phyloP scores from a whole-genome alignment of 2,113 vertebrate genomes.

The Athene cunicularia region DNA sequence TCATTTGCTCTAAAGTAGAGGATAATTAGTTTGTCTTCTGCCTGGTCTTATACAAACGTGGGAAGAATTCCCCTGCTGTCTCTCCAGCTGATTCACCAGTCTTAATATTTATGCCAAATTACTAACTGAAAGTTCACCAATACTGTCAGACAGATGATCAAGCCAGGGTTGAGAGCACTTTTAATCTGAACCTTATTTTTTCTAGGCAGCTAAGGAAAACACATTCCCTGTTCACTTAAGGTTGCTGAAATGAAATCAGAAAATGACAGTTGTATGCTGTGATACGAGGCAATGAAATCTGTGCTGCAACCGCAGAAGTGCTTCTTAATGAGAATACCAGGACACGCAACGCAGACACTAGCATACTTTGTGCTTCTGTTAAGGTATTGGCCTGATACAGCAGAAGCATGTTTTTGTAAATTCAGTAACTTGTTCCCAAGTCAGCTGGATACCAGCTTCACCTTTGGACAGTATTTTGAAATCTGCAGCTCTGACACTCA shows the following conservation, averaged over 20 bases:
- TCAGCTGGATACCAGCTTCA: neutral
- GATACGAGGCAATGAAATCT: slow-evolving; percentile 12
- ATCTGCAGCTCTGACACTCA: neutral
- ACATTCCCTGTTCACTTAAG: neutral
- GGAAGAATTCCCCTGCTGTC: slow-evolving; percentile 17
- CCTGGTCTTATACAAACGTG: slow-evolving; percentile 2
- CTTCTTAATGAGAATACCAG: slow-evolving; percentile 27
- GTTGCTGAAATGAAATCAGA: slow-evolving; percentile 15
- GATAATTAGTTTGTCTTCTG: slow-evolving; percentile 34
- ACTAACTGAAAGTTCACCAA: neutral
- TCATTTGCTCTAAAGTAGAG: neutral
- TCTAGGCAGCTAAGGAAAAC: slow-evolving; percentile 7
- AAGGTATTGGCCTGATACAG: neutral
- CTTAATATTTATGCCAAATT: slow-evolving; percentile 32
- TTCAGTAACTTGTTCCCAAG: neutral
- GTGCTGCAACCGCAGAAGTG: neutral
- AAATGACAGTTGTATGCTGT: slow-evolving; percentile 18
- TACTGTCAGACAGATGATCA: slow-evolving; percentile 44
- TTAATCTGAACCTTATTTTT: slow-evolving; percentile 22
- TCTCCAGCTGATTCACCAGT: slow-evolving; percentile 33
- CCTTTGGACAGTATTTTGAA: neutral
- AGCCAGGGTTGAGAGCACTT: neutral
- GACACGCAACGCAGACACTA: neutral
- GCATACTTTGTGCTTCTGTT: neutral
- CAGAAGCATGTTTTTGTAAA: neutral